A percentile compares a stretch with the other conserved stretches of the same genome.
Conservation (phyloP, 2,113 vertebrate genomes). For the Hepsetus odoe region DNA sequence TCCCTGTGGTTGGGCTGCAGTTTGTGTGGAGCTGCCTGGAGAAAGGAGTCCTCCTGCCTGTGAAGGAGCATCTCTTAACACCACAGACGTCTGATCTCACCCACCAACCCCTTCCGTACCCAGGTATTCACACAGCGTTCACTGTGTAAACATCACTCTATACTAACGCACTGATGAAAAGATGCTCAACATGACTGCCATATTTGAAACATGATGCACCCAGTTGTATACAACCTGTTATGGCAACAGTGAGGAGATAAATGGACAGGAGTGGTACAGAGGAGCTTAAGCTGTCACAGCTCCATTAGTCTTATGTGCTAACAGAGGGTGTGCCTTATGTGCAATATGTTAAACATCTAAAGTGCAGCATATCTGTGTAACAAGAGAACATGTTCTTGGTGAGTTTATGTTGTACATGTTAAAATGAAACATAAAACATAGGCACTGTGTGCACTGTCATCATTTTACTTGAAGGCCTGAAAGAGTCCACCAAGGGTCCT, state of each 20-base stretch:
- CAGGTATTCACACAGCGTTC: constrained; percentile 46
- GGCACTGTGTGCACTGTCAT: background rate
- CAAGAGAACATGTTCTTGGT: background rate
- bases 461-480: background rate
- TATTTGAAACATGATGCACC: background rate
- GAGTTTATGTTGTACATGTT: background rate
- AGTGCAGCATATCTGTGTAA: background rate
- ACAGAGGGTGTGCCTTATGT: constrained; percentile 6
- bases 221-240: background rate
- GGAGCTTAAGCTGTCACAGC: background rate
- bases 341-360: background rate
- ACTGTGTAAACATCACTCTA: background rate
- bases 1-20: constrained; percentile 71
- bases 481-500: background rate
- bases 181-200: background rate
- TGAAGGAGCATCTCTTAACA: constrained; percentile 60
- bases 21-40: constrained; percentile 80
- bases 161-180: background rate
- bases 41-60: constrained; percentile 67
- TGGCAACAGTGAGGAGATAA: background rate
- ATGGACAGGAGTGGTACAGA: background rate
- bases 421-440: background rate
- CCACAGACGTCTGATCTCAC: background rate
- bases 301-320: background rate
- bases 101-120: background rate